Conservation (phyloP, 2,797 vertebrate genomes). For the Oreochromis grahami region DNA sequence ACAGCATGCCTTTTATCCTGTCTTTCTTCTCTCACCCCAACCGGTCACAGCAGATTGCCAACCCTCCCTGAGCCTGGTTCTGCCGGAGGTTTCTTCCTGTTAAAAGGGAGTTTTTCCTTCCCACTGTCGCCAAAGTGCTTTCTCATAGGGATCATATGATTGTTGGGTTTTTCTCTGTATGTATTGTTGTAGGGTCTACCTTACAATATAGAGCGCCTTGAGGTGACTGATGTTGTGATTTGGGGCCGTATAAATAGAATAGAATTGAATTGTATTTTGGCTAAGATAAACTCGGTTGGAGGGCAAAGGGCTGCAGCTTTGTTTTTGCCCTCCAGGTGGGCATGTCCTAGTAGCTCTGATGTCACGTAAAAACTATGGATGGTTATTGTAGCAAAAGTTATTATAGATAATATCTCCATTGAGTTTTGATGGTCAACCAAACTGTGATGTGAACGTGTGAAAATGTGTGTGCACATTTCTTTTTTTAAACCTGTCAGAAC, state of each 20-base stretch:
- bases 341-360: background rate
- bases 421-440: background rate
- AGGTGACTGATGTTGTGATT: background rate
- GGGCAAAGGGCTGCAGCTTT: background rate
- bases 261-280: background rate
- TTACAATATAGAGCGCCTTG: background rate
- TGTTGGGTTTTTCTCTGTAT: background rate
- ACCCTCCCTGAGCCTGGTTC: background rate
- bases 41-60: fast-evolving
- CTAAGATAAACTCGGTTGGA: background rate
- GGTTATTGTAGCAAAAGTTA: background rate
- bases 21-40: background rate
- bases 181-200: background rate
- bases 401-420: background rate
- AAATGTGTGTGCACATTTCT: background rate
- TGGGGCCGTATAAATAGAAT: fast-evolving
- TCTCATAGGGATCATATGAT: fast-evolving
- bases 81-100: fast-evolving
- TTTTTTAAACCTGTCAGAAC: fast-evolving
- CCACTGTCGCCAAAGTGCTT: fast-evolving
- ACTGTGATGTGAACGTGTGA: background rate
- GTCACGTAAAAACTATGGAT: background rate
- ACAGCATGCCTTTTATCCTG: too few relatives aligned
- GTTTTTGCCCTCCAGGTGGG: background rate
- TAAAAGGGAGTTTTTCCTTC: background rate